A percentile compares a stretch with the other conserved stretches of the same genome.
phyloP scores from a whole-genome alignment of 2,113 vertebrate species.

The Chaetura pelagica region DNA sequence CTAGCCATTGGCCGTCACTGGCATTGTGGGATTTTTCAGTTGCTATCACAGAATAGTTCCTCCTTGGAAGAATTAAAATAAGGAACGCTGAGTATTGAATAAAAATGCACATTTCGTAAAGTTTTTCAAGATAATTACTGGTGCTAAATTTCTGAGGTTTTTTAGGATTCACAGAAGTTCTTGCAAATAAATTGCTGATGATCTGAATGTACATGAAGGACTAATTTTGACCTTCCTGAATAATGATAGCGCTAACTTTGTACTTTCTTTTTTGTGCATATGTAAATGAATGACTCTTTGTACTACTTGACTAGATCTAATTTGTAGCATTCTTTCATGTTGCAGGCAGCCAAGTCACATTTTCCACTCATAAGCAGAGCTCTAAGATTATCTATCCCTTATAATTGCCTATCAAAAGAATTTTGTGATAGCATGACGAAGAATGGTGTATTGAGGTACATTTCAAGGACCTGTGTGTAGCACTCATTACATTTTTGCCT shows the following conservation, averaged over 20 bases:
- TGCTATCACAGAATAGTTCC: not conserved
- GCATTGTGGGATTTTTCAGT: not conserved
- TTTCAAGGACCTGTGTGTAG: not conserved
- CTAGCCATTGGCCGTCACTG: not conserved
- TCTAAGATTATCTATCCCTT: constrained; percentile 10
- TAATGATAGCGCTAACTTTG: constrained; percentile 4
- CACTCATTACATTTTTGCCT: not conserved
- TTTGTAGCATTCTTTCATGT: constrained; percentile 39
- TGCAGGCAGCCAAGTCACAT: constrained; percentile 7
- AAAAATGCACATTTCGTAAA: not conserved
- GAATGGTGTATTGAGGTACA: not conserved
- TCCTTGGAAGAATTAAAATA: not conserved
- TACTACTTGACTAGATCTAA: constrained; percentile 35
- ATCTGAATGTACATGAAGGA: constrained; percentile 36
- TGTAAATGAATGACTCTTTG: constrained; percentile 46
- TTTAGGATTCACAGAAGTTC: not conserved
- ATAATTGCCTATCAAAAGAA: constrained; percentile 5
- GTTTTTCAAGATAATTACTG: constrained; percentile 14
- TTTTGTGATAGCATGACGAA: not conserved
- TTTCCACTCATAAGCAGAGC: not conserved
- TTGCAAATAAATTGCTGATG: constrained; percentile 48
- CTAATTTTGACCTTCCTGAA: constrained; percentile 59
- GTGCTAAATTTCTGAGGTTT: not conserved
- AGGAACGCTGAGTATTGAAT: not conserved
- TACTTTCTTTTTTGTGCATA: constrained; percentile 17